A percentile compares a stretch with the other conserved stretches of the same genome.
Conservation (phyloP, 1,140 invertebrate genomes). For the Conopomorpha cramerella region DNA sequence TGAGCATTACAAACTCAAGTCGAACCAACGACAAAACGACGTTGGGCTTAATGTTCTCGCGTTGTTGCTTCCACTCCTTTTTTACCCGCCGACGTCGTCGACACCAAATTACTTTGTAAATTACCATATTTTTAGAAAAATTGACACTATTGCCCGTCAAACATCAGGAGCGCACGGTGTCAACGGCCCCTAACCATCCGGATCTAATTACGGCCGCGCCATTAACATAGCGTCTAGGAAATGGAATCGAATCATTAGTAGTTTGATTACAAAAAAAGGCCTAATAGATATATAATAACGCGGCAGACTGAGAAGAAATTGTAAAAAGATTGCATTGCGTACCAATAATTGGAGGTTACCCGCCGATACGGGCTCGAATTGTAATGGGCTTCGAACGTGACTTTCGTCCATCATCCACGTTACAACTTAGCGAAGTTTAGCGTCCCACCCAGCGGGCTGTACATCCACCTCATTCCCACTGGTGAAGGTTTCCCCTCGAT, state of each 20-base stretch:
- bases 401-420: conserved; percentile 18
- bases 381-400: conserved; percentile 55
- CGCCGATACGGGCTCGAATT: conserved; percentile 55
- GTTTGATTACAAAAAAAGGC: conserved; percentile 61
- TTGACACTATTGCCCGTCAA: conserved; percentile 46
- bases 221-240: conserved; percentile 56
- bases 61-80: no score
- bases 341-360: conserved; percentile 58
- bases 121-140: conserved; percentile 51
- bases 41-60: no score
- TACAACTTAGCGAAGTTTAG: conserved; percentile 31
- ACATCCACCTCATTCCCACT: no score
- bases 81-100: no score
- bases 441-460: conserved; percentile 6
- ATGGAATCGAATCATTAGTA: conserved; percentile 60
- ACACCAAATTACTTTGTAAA: conserved; percentile 18
- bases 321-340: conserved; percentile 59
- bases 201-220: conserved; percentile 57
- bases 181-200: conserved; percentile 52
- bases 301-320: conserved; percentile 46
- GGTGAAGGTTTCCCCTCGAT: no score
- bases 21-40: no score
- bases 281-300: conserved; percentile 61
- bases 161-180: conserved; percentile 31
- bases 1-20: no score